Evolutionary conservation across 1,140 invertebrate species (phyloP).

Genomic region (Aphaenogaster rudis): DNA sequence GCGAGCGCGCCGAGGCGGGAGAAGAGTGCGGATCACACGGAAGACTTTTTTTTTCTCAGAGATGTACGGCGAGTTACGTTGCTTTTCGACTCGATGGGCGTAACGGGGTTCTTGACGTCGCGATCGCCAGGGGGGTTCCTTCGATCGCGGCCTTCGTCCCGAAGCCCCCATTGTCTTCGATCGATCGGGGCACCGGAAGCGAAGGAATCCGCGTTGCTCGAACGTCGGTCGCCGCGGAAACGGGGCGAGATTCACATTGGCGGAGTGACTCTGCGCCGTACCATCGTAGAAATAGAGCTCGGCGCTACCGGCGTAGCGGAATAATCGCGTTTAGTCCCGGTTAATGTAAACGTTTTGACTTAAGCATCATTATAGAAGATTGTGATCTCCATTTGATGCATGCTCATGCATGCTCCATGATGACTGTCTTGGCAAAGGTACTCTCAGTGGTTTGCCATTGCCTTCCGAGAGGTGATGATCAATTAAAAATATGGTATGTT

Average conservation of each 20-base stretch:
- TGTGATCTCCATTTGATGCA: too few relatives aligned
- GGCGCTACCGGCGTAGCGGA: background rate
- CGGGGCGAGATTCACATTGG: slow-evolving; percentile 14
- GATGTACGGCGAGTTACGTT: slow-evolving; percentile 84
- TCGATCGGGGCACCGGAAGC: background rate
- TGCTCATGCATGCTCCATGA: too few relatives aligned
- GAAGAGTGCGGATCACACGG: slow-evolving; percentile 27
- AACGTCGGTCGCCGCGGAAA: background rate
- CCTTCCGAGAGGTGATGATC: too few relatives aligned
- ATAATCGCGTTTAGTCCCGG: background rate
- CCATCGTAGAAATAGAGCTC: slow-evolving; percentile 18
- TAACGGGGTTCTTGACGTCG: slow-evolving; percentile 40
- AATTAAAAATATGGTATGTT: too few relatives aligned
- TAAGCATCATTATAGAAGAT: too few relatives aligned
- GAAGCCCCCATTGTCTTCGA: slow-evolving; percentile 1
- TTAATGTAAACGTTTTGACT: too few relatives aligned
- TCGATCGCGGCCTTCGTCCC: slow-evolving; percentile 23
- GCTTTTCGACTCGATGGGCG: slow-evolving; percentile 84
- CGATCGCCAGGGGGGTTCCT: background rate
- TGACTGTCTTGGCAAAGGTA: too few relatives aligned
- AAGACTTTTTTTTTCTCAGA: slow-evolving; percentile 74
- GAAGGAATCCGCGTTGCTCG: background rate
- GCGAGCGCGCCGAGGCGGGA: slow-evolving; percentile 12
- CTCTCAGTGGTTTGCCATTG: too few relatives aligned
- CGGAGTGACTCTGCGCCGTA: background rate